A percentile compares a stretch with the other conserved stretches of the same genome.
phyloP scores from a whole-genome alignment of 1,140 invertebrate genomes.

The Probaryconus sp. region DNA sequence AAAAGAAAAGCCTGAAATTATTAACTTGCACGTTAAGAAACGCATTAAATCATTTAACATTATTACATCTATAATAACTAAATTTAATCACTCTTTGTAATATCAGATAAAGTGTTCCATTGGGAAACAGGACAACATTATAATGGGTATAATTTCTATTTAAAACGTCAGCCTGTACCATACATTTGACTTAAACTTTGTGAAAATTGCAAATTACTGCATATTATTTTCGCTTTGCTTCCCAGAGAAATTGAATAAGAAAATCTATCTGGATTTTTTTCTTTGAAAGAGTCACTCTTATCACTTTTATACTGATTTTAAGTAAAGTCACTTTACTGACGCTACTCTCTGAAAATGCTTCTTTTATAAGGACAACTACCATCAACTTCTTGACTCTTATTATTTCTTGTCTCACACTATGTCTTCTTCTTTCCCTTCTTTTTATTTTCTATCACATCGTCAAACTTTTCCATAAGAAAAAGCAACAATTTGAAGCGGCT shows the following conservation, averaged over 20 bases:
- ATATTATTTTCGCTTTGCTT: too few species aligned
- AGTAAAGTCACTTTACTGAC: constrained; percentile 42
- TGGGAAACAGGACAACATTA: too few species aligned
- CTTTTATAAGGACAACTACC: constrained; percentile 38
- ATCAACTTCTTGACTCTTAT: constrained; percentile 53
- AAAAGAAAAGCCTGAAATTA: too few species aligned
- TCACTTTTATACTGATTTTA: constrained; percentile 36
- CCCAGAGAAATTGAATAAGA: constrained; percentile 18
- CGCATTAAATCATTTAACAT: too few species aligned
- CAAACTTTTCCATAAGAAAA: constrained; percentile 54
- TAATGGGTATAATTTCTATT: too few species aligned
- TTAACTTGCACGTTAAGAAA: too few species aligned
- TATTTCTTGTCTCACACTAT: constrained; percentile 40
- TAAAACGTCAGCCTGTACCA: too few species aligned
- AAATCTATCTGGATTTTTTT: constrained; percentile 18
- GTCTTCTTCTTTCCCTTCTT: constrained; percentile 32
- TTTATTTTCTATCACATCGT: constrained; percentile 52
- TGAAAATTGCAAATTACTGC: too few species aligned
- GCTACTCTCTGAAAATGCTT: constrained; percentile 41
- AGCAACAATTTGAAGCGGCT: constrained; percentile 44
- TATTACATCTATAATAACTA: too few species aligned
- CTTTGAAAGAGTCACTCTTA: constrained; percentile 4
- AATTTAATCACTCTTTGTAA: too few species aligned
- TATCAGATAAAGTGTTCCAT: too few species aligned
- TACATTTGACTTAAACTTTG: too few species aligned